Evolutionary conservation across 1,140 invertebrate species (phyloP), one percentile per base, ranked within the genome.

Genomic region (Vanessa tameamea): DNA sequence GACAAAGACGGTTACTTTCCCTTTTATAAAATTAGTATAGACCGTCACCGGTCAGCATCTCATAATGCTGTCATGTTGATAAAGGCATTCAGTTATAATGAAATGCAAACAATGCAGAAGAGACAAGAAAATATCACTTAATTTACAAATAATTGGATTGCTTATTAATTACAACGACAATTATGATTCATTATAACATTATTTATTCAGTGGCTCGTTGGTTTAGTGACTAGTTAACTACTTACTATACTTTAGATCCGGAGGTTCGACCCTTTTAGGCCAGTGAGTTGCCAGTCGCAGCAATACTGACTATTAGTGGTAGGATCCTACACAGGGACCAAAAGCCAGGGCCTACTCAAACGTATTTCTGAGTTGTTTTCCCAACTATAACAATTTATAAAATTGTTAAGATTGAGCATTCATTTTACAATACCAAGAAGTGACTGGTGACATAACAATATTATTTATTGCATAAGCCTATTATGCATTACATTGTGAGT

Each of bases 381-480:
- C 26, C 1, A 4, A 31, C 20, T 0, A 20, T 20, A 20, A 5
- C 9, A 11, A 43, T 43, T 43, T 43, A 43, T 6, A 9, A 43
- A 53, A 53, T 16, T 16, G n/a, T 53, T 8, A 16, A 16, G 3
- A 8, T 16, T 53, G 6, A 20, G 51, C n/a, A 16, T 16, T 16
- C 7, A 53, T 16, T 53, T 16, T 26, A 43, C 9, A 69, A 61
- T 48, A 61, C 15, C 7, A 37, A 50, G 16, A 48, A n/a, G 26
- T 31, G 31, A 26, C 23, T 7, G 20, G 20, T 69, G 68, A 69
- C 61, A 61, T 59, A 61, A 69, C 43, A 69, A 61, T 61, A 50
- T 23, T 23, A 11, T 69, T n/a, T 69, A 15, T 69, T 69, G 68
- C 68, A 69, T 69, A 69, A 69, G 68, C 68, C 43, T 23, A 61